phyloP scores from a whole-genome alignment of 1,140 invertebrate genomes.

The Acromyrmex echinatior region DNA sequence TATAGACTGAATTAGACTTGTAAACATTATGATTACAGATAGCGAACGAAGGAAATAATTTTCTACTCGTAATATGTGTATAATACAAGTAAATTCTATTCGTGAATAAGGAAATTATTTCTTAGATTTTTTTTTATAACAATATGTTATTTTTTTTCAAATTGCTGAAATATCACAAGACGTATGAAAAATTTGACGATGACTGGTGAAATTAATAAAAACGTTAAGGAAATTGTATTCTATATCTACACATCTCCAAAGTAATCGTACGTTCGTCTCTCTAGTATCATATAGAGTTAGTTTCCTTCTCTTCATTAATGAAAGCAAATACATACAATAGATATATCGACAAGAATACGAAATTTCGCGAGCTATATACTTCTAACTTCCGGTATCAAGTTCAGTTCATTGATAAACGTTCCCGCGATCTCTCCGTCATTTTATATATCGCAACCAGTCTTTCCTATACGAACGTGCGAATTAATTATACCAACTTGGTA shows the following conservation, averaged over 20 bases:
- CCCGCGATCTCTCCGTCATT: background rate
- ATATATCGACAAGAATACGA: background rate
- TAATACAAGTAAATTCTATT: background rate
- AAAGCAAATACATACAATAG: background rate
- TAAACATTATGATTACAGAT: background rate
- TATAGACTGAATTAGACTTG: background rate
- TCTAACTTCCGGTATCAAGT: background rate
- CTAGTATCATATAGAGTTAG: background rate
- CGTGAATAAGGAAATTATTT: background rate
- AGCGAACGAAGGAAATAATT: background rate
- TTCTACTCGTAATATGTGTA: too few relatives aligned
- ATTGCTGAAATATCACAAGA: background rate
- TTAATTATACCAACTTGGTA: conserved; percentile 63
- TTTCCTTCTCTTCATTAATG: conserved; percentile 2
- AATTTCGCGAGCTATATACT: background rate
- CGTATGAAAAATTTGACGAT: background rate
- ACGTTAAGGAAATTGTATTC: background rate
- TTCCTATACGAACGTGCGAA: conserved; percentile 6
- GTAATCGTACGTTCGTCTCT: background rate
- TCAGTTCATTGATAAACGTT: conserved; percentile 26
- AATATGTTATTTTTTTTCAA: background rate
- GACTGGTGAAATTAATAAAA: background rate
- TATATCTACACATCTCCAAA: background rate
- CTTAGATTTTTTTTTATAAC: background rate
- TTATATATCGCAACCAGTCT: background rate